Evolutionary conservation across 2,888 invertebrate genomes (phyloP), one percentile per base, ranked within the genome.

Genomic region (Folsomia candida): DNA sequence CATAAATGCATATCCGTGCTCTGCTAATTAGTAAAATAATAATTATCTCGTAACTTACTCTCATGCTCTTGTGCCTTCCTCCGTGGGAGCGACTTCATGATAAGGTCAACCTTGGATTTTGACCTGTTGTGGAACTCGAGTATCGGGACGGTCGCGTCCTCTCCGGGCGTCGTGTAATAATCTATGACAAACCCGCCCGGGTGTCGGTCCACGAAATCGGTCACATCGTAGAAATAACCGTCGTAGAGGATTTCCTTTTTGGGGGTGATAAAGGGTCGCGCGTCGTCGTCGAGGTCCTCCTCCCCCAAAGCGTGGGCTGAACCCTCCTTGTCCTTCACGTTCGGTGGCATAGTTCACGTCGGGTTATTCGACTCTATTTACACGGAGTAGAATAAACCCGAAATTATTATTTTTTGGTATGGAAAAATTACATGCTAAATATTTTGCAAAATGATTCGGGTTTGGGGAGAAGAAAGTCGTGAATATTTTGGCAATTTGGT

Each of bases 201-300:
- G 58, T 72, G 72, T 20, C 47, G 24, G 6, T 69, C 72, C 20
- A 72, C 69, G 51, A 72, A 72, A 26, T 68, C 67, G 9, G 72
- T 72, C 37, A 72, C 72, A 47, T 72, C 72, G 25, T 72, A 72
- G 51, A 69, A 72, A 61, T 67, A 72, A n/a, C 72, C 72, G 58
- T 72, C 72, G 22, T 69, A 72, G 14, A 72, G 37, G 6, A 72
- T 51, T 47, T 72, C 72, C 68, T 72, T 72, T 29, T 72, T 72
- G 2, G 69, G 69, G n/a, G 66, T 54, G 22, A 29, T 60, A 4
- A 65, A 18, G 1, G 66, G 61, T 27, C 60, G 61, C 28, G 65
- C 69, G 24, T 54, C 51, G 27, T 63, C 67, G 9, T 61, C 67
- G 26, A 47, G 51, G 20, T 6, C 66, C 29, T 66, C 70, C 51